phyloP scores from a whole-genome alignment of 2,888 invertebrate species.

The Calliopum simillimum region DNA sequence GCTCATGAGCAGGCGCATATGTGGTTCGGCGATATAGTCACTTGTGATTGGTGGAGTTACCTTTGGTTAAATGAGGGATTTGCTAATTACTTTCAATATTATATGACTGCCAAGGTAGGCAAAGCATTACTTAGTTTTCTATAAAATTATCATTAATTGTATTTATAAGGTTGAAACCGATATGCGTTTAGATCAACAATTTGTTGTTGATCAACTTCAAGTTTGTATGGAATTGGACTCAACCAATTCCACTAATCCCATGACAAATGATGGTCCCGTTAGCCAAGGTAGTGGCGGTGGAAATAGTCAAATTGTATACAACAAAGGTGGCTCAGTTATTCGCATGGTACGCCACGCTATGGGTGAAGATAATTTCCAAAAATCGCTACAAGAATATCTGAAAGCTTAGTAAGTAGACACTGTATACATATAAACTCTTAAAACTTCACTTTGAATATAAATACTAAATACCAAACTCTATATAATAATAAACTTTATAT shows the following conservation, averaged over 20 bases:
- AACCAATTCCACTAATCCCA: constrained; percentile 80
- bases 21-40: constrained; percentile 85
- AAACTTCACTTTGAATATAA: no score
- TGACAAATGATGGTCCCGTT: constrained; percentile 84
- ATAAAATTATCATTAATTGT: neutral
- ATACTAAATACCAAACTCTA: no score
- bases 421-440: neutral
- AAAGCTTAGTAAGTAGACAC: constrained; percentile 52
- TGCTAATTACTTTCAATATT: constrained; percentile 60
- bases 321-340: constrained; percentile 81
- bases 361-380: constrained; percentile 57
- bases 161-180: constrained; percentile 69
- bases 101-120: constrained; percentile 56
- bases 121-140: constrained; percentile 35
- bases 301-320: constrained; percentile 93
- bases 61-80: constrained; percentile 83
- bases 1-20: constrained; percentile 76
- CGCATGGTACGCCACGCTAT: constrained; percentile 62
- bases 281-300: no score
- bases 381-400: constrained; percentile 65
- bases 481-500: no score
- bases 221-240: constrained; percentile 80
- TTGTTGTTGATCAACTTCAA: constrained; percentile 80
- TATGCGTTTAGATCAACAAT: constrained; percentile 82
- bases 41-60: constrained; percentile 77